Evolutionary conservation across 23 tunicate species (phyloP), one percentile per base, ranked within the genome.

Genomic region (Halocynthia roretzi): DNA sequence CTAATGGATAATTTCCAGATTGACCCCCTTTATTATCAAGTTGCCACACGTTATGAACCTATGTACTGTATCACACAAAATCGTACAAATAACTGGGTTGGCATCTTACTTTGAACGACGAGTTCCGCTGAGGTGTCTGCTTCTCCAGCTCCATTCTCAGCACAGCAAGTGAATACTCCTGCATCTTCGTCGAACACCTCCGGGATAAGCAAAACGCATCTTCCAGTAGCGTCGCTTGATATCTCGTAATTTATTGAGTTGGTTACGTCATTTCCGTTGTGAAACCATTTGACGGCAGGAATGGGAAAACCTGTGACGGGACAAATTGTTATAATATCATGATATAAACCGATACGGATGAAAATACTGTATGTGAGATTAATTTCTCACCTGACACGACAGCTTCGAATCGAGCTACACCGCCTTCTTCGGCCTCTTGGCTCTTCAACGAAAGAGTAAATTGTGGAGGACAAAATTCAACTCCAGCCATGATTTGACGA

Each of bases 241-340:
- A 92, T 66, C 57, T 92, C 87, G 79, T 83, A 92, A 49, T 83
- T 80, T 62, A 72, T 51, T 22, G 98, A 86, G 55, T 77, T 56
- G 67, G 87, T 82, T 44, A 92, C 98, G 68, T 92, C 98, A 11
- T 61, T 75, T 62, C 77, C 78, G 19, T 90, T 85, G 63, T 76
- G 88, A 74, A 75, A 86, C 98, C 98, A 92, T 11, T 82, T 86
- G n/a, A 92, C 85, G 7, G 84, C 86, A 19, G 98, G 98, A 7
- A 82, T 76, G 63, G 98, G 98, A 9, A 71, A 73, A 19, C 97
- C 97, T 91, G 70, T 8, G 54, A 61, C 7, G 23, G 0, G 71
- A 17, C 14, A 20, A 15, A 8, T 53, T n/a, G n/a, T 14, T 58
- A 58, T 14, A 14, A 58, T 14, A 2, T 58, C n/a, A 58, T n/a